Base-by-base conservation (phyloP, 2,797 vertebrate species). In the Fringilla coelebs region DNA sequence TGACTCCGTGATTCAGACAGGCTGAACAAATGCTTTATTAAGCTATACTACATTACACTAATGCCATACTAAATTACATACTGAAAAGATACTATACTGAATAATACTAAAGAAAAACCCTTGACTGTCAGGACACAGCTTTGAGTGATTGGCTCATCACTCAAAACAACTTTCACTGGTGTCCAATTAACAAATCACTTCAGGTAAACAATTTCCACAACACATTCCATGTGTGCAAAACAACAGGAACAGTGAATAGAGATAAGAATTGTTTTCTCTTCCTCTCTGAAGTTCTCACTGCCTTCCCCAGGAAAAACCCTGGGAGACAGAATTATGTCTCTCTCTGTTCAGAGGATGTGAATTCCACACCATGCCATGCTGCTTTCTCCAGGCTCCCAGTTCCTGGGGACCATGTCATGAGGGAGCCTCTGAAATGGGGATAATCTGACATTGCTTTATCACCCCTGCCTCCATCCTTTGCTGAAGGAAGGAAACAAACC, bases 371-470 rank as follows among this genome's bases (percentile, higher is more conserved):
- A 8, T 2, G 7, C 2, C 2, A 0, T 3, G 10, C 22, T 63
- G 29, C 21, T 45, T 17, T 14, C 67, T 24, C 1, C 0, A 55
- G 34, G 24, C 46, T 61, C 21, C 58, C 32, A 4, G 14, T 3
- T 32, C 21, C 26, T 63, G 34, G n/a, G 48, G 29, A 51, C 10
- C 3, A 41, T 1, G 6, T 0, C 0, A n/a, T 1, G 16, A 73
- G 84, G 26, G 7, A 43, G 29, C 9, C 46, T 17, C 25, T 34
- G 36, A 29, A 85, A 41, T 0, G 1, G n/a, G 31, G 45, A 38
- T 18, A 1, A 45, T 16, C 55, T 71, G 48, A 8, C 28, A 17
- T 29, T 7, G 31, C 11, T 41, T 65, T 1, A 20, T 20, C 41
- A 76, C 5, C 29, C 17, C 25, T 28, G 21, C 5, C 38, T 75